Base-by-base conservation (phyloP, 2,113 vertebrate species). In the Melozone crissalis region DNA sequence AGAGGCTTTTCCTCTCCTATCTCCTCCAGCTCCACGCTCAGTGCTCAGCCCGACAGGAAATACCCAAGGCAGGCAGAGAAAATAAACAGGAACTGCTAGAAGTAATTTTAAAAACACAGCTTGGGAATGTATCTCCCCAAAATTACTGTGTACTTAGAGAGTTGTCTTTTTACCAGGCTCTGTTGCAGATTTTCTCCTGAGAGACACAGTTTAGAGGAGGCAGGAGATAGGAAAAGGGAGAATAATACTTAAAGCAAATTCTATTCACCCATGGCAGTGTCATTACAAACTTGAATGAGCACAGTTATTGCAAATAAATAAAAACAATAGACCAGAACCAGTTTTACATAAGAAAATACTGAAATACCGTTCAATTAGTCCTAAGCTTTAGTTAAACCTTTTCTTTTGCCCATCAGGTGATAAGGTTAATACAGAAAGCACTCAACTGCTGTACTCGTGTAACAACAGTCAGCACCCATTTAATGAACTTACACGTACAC, bases 231-330 rank as follows among this genome's bases (percentile, higher is more conserved):
- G 78, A 75, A 95, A 94, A 88, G 89, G 94, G 76, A 96, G 96
- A 97, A 90, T 98, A 98, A 98, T 98, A 97, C 97, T 96, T 97
- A 98, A 97, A 98, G 97, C 97, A 98, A 98, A 98, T 95, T 97
- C 97, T 97, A 90, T 79, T 98, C 98, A 98, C 97, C 98, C 98
- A 96, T 98, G 97, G 97, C 98, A 96, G 97, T 97, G 97, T 97
- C 98, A 98, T 98, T 98, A 98, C 97, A 98, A 98, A 98, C 97
- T 97, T 95, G 96, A 98, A 97, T 97, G 98, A 98, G 92, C 98
- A 97, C 97, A 95, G 96, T 98, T 98, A 98, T 98, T 98, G 97
- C 96, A 97, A 98, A 98, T 98, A 98, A 98, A 98, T 98, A 98
- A 98, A 98, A 98, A 98, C 98, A 98, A 98, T 97, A 96, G 97